Conservation (phyloP, 2,888 invertebrate genomes). For the Drosophila nigricruria region DNA sequence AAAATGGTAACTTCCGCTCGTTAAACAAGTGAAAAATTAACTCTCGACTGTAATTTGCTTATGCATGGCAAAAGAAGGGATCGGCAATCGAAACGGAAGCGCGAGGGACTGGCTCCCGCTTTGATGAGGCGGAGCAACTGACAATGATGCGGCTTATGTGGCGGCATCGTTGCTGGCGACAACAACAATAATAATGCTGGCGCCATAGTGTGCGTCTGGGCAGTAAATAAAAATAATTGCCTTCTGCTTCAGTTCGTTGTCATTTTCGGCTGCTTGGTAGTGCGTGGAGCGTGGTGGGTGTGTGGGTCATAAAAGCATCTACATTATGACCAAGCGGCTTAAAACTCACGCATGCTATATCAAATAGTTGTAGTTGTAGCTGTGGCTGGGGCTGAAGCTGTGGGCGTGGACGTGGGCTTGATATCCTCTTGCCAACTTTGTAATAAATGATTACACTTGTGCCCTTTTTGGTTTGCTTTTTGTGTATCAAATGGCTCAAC, state of each 20-base stretch:
- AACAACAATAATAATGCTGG: conserved; percentile 77
- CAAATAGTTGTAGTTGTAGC: conserved; percentile 18
- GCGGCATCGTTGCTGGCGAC: conserved; percentile 44
- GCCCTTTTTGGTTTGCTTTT: conserved; percentile 14
- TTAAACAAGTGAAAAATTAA: conserved; percentile 85
- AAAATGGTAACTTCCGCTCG: conserved; percentile 84
- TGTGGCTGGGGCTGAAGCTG: background rate
- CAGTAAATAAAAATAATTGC: conserved; percentile 85
- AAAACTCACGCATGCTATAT: conserved; percentile 65
- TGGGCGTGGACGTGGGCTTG: conserved; percentile 1
- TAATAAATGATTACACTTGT: conserved; percentile 59
- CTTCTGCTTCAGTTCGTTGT: conserved; percentile 80
- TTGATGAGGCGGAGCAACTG: conserved; percentile 63
- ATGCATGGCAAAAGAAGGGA: conserved; percentile 56
- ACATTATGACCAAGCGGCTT: conserved; percentile 68
- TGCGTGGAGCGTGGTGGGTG: conserved; percentile 34
- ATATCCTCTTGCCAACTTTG: conserved; percentile 26
- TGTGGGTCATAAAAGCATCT: conserved; percentile 66
- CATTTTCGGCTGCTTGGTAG: conserved; percentile 58
- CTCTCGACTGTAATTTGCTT: conserved; percentile 79
- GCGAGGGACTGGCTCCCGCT: conserved; percentile 19
- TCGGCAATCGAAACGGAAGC: conserved; percentile 17
- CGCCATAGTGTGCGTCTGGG: conserved; percentile 83
- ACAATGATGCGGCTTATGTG: conserved; percentile 79
- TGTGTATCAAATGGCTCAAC: conserved; percentile 55